These are phyloP conservation scores for Phengaris alcon DNA, from an alignment of 2,888 invertebrate species.

Conservation along the genomic window DNA sequence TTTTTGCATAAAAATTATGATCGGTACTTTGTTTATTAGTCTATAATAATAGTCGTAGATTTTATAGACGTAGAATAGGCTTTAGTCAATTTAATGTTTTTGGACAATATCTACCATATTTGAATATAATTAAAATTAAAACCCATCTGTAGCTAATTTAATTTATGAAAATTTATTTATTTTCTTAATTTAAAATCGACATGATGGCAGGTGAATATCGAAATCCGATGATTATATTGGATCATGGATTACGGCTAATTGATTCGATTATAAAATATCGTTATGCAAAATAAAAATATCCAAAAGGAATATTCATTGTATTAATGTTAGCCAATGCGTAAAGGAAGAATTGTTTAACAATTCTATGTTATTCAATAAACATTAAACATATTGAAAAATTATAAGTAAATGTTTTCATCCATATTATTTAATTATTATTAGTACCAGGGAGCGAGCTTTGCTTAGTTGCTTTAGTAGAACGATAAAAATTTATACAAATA, in stretches of 20 bases:
- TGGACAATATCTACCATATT: not conserved
- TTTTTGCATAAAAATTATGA: not conserved
- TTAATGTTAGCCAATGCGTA: not conserved
- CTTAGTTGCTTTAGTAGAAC: too few relatives aligned
- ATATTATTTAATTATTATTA: too few relatives aligned
- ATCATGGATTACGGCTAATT: constrained; percentile 9
- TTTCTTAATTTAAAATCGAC: constrained; percentile 10
- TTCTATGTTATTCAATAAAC: too few relatives aligned
- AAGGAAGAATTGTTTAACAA: too few relatives aligned
- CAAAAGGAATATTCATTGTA: not conserved
- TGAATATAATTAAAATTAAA: not conserved
- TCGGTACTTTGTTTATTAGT: too few relatives aligned
- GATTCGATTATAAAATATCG: constrained; percentile 16
- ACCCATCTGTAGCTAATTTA: not conserved
- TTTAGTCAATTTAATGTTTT: too few relatives aligned
- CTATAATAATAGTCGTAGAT: too few relatives aligned
- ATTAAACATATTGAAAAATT: too few relatives aligned
- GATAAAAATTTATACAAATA: too few relatives aligned
- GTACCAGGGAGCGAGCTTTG: too few relatives aligned
- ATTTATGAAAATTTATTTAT: constrained; percentile 9
- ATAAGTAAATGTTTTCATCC: too few relatives aligned
- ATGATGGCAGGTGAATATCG: not conserved
- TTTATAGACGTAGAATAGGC: too few relatives aligned
- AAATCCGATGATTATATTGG: constrained; percentile 19
- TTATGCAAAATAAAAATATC: not conserved